Base-by-base conservation (phyloP, 2,797 vertebrate species). In the Lacerta viridis region DNA sequence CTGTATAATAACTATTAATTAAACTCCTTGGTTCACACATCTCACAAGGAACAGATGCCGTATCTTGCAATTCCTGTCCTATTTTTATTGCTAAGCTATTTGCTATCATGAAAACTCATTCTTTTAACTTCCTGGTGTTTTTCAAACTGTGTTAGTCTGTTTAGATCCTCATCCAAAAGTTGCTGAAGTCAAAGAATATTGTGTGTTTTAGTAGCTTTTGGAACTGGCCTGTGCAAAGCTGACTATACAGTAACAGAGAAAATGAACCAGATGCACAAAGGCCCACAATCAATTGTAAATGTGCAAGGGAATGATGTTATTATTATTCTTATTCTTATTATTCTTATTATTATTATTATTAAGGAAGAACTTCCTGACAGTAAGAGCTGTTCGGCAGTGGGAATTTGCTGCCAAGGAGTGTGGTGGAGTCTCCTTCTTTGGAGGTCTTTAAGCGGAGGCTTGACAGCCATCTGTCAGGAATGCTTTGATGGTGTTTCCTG, bases 151-250 rank as follows among this genome's bases (percentile, higher is more conserved):
- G 80, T 89, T 29, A 1, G 80, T 80, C 55, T 7, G 27, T 13
- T 85, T 82, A 84, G 3, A 84, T 69, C 0, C 9, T 86, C 59
- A 25, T 87, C 69, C 23, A 78, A 69, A 69, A 29, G 9, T 64
- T 66, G 7, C 39, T 85, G 59, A 90, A 91, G 71, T 41, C 74
- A 84, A 20, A 5, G 79, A 27, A 87, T 80, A 78, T 46, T 23
- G 29, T 68, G 59, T 29, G 36, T 81, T 46, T 39, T 23, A 87
- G 39, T 68, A 23, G 41, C 17, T 66, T 27, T 88, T 80, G 61
- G 77, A 78, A 86, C 77, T 75, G 25, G 5, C 29, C 27, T 55
- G 80, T 68, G 80, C 33, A 66, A 61, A 13, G 59, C 11, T 66
- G 20, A 50, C 23, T 36, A 77, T 55, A 33, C 33, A 33, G 33